A percentile compares a stretch with the other conserved stretches of the same genome.
These are phyloP conservation scores for Adelognathus sp. DNA, from an alignment of 2,888 invertebrate genomes.

Conservation along the genomic window DNA sequence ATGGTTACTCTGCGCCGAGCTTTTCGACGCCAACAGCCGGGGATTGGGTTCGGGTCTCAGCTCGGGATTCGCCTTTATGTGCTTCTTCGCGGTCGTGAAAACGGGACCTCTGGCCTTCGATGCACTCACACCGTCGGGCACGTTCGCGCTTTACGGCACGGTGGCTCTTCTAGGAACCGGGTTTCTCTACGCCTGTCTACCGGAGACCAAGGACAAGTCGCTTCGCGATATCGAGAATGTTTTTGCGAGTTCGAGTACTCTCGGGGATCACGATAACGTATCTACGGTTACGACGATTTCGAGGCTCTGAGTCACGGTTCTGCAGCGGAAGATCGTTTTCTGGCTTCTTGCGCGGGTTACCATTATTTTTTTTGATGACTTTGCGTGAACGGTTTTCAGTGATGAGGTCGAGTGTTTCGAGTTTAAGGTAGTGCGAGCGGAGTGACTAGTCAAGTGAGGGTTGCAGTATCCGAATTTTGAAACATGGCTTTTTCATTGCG, in stretches of 20 bases:
- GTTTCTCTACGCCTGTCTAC: slow-evolving; percentile 84
- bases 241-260: slow-evolving; percentile 69
- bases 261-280: slow-evolving; percentile 71
- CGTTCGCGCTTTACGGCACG: slow-evolving; percentile 85
- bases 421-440: too few species aligned
- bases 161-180: slow-evolving; percentile 84
- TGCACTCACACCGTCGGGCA: slow-evolving; percentile 83
- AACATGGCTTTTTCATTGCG: too few species aligned
- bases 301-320: slow-evolving; percentile 9
- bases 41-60: slow-evolving; percentile 87
- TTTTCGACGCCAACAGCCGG: slow-evolving; percentile 85
- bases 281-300: slow-evolving; percentile 34
- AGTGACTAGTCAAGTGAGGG: too few species aligned
- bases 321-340: neutral
- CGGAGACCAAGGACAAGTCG: slow-evolving; percentile 88
- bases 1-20: slow-evolving; percentile 89
- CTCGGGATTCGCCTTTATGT: slow-evolving; percentile 85
- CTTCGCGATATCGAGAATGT: slow-evolving; percentile 86
- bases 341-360: neutral
- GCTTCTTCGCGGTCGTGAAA: slow-evolving; percentile 87
- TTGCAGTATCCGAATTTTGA: too few species aligned
- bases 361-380: slow-evolving; percentile 24
- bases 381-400: too few species aligned
- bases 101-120: slow-evolving; percentile 85
- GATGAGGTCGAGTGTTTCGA: too few species aligned